Evolutionary conservation across 2,888 invertebrate genomes (phyloP).

Genomic region (Acronicta psi): DNA sequence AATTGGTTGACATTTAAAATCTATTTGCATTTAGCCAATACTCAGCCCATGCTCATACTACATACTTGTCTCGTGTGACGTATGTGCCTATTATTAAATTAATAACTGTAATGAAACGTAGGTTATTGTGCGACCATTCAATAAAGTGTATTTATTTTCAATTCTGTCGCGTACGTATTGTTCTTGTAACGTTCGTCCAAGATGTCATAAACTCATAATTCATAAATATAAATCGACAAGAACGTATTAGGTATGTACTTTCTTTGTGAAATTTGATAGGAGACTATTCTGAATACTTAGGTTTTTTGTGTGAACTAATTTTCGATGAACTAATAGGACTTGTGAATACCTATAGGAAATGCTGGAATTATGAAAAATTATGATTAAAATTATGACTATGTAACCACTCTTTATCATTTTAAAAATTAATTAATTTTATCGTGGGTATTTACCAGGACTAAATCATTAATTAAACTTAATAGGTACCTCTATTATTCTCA

Average conservation of each 20-base stretch:
- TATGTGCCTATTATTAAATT: not conserved
- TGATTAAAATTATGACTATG: too few relatives aligned
- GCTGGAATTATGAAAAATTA: too few relatives aligned
- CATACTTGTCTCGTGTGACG: not conserved
- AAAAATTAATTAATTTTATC: too few relatives aligned
- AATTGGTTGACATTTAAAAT: conserved; percentile 22
- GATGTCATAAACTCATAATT: not conserved
- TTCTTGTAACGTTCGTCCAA: not conserved
- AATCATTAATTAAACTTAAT: conserved; percentile 12
- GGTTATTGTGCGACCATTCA: not conserved
- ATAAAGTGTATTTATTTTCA: conserved; percentile 2
- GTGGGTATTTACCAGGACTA: conserved; percentile 1
- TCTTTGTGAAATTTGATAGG: too few relatives aligned
- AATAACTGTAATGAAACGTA: conserved; percentile 1
- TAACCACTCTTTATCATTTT: too few relatives aligned
- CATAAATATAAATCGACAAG: not conserved
- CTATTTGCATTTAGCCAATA: conserved; percentile 6
- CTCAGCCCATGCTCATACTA: not conserved
- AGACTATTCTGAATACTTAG: too few relatives aligned
- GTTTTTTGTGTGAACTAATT: too few relatives aligned
- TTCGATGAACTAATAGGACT: too few relatives aligned
- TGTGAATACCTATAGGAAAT: too few relatives aligned
- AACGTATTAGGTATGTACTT: too few relatives aligned
- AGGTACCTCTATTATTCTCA: too few relatives aligned
- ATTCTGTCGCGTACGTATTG: not conserved